Percentiles rank a stretch among this genome's conserved stretches.
These are phyloP conservation scores for Empidonax traillii DNA, from an alignment of 2,113 vertebrate species.

Conservation along the genomic window DNA sequence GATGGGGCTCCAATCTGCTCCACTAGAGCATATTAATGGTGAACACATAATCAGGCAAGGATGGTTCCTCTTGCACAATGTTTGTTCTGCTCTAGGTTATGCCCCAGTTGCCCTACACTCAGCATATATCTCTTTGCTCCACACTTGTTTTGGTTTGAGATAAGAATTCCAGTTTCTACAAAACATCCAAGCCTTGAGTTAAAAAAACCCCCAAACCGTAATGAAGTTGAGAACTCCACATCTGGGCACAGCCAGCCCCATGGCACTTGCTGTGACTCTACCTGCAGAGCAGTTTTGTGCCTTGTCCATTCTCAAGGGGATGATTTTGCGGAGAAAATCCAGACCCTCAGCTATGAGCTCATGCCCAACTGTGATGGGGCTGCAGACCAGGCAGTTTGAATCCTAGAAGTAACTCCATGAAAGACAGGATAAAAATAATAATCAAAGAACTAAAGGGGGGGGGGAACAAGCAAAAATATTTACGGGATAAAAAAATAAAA, in stretches of 20 bases:
- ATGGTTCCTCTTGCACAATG: background rate
- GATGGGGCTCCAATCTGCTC: background rate
- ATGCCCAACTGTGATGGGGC: background rate
- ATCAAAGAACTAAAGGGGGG: background rate
- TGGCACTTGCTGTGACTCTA: background rate
- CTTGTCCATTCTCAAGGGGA: background rate
- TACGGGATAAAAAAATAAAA: background rate
- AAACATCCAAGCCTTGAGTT: background rate
- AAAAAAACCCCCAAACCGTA: background rate
- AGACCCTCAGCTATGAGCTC: background rate
- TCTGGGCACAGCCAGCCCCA: background rate
- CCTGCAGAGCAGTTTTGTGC: background rate
- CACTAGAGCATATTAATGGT: background rate
- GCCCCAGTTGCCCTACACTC: background rate
- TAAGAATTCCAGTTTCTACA: background rate
- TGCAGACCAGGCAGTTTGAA: background rate
- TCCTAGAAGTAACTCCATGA: background rate
- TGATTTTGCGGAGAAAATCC: background rate
- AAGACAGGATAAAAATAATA: background rate
- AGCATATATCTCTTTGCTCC: background rate
- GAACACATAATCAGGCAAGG: background rate
- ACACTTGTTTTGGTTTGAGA: fast-evolving
- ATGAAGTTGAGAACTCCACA: background rate
- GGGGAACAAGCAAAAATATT: background rate
- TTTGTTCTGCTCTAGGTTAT: background rate